Evolutionary conservation across 2,113 vertebrate genomes (phyloP).

Genomic region (Opisthocomus hoazin): DNA sequence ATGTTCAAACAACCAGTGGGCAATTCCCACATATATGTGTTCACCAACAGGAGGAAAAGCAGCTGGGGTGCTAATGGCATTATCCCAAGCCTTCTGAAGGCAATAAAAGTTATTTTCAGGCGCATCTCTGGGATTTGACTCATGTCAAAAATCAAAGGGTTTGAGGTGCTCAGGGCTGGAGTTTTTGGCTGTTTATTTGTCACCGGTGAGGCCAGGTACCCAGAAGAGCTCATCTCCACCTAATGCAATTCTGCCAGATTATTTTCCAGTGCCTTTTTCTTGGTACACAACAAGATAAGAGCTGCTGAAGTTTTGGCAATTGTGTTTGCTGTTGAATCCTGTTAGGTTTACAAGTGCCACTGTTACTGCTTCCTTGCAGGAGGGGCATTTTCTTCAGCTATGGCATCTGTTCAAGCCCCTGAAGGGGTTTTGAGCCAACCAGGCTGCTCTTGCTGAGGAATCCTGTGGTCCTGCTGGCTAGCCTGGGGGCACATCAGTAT

Average conservation of each 20-base stretch:
- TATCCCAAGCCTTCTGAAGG: background rate
- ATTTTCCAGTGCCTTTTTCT: background rate
- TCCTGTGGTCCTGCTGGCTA: background rate
- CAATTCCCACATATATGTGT: background rate
- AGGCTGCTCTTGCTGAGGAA: background rate
- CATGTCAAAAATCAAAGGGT: background rate
- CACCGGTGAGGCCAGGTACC: background rate
- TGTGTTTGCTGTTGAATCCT: background rate
- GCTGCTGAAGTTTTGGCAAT: background rate
- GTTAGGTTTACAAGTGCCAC: background rate
- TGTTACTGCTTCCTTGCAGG: background rate
- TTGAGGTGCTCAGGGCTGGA: background rate
- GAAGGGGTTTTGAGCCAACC: background rate
- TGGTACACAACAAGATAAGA: background rate
- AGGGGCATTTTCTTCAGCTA: background rate
- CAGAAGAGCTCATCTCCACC: background rate
- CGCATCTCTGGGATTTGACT: background rate
- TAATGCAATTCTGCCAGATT: background rate
- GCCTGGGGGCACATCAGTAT: background rate
- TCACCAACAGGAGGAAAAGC: background rate
- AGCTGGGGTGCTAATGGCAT: slow-evolving; percentile 19
- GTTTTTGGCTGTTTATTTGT: background rate
- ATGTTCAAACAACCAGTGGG: background rate
- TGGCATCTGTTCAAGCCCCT: background rate
- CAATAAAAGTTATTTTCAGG: background rate